Evolutionary conservation across 2,113 vertebrate species (phyloP).

Genomic region (Rhizomys pruinosus): DNA sequence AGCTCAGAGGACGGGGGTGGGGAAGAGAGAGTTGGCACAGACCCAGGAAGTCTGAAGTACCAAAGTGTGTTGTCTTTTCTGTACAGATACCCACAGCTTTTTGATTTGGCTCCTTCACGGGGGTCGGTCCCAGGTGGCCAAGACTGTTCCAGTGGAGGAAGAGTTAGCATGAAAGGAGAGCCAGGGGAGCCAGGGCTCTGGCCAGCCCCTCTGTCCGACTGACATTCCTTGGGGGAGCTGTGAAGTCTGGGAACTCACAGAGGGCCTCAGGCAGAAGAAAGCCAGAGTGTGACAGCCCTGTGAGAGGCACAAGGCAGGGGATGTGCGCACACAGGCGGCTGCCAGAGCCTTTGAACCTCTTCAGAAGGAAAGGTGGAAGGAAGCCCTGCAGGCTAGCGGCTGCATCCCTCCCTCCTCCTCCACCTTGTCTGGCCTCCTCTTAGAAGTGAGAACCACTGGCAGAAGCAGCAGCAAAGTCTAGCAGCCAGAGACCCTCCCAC

Average conservation of each 20-base stretch:
- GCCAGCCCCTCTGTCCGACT: not conserved
- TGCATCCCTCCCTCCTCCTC: not conserved
- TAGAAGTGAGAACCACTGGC: not conserved
- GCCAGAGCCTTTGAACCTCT: constrained; percentile 14
- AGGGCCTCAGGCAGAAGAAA: not conserved
- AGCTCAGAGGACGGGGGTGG: not conserved
- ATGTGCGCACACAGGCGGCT: rapidly evolving
- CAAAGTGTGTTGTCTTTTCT: not conserved
- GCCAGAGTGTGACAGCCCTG: rapidly evolving
- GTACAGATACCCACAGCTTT: not conserved
- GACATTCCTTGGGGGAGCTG: not conserved
- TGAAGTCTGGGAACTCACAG: not conserved
- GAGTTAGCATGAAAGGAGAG: not conserved
- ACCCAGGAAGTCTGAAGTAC: rapidly evolving
- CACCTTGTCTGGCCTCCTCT: not conserved
- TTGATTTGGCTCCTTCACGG: rapidly evolving
- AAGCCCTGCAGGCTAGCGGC: not conserved
- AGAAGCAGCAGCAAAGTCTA: not conserved
- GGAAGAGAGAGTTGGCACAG: not conserved
- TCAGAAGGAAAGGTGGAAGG: not conserved
- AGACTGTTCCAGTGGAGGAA: not conserved
- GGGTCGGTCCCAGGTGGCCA: too few species aligned
- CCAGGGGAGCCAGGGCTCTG: not conserved
- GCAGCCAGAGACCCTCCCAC: not conserved
- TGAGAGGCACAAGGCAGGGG: not conserved